Base-by-base conservation (phyloP, 2,113 vertebrate species). In the Dasyornis broadbenti region DNA sequence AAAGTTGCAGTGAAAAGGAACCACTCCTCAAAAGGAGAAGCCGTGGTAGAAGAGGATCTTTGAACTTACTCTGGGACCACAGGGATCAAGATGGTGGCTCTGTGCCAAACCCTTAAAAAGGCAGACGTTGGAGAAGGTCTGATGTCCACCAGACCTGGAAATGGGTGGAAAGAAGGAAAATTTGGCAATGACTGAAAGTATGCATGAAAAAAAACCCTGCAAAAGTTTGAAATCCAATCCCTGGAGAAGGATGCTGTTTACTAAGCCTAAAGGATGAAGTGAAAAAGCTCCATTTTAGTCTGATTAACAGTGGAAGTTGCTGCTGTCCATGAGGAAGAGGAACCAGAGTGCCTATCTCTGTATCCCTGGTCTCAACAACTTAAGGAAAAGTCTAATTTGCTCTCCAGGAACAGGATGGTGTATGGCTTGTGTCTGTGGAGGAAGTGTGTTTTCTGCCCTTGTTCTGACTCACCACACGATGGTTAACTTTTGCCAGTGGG, bases 401-500 rank as follows among this genome's bases (percentile, higher is more conserved):
- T 47, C 20, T 35, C 47, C 22, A 31, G 49, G 63, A 8, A 13
- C 23, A 54, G 49, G 28, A 14, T 3, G 3, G 22, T 11, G 31
- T 37, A 27, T 23, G 35, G 60, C 35, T 91, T 66, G 39, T 66
- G 21, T 28, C 19, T 44, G 9, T 40, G 47, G 42, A 70, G 15
- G 3, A 15, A 53, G 3, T 7, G 26, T 42, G 13, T 84, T 80
- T 66, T 70, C 50, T 86, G 42, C 19, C 30, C 21, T 69, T 70
- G 26, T 35, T 79, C n/a, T 0, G 4, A 61, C 27, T 47, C 33
- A 35, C 40, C 14, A 40, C n/a, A 40, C 0, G 0, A 37, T 3
- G 3, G 31, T 11, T 35, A 78, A 3, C 5, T 28, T 68, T 81
- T 79, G 37, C 24, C 13, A 42, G 7, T 5, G 11, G 23, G 59